A percentile compares a stretch with the other conserved stretches of the same genome.
phyloP scores from a whole-genome alignment of 1,140 invertebrate species.

The Cydia fagiglandana region DNA sequence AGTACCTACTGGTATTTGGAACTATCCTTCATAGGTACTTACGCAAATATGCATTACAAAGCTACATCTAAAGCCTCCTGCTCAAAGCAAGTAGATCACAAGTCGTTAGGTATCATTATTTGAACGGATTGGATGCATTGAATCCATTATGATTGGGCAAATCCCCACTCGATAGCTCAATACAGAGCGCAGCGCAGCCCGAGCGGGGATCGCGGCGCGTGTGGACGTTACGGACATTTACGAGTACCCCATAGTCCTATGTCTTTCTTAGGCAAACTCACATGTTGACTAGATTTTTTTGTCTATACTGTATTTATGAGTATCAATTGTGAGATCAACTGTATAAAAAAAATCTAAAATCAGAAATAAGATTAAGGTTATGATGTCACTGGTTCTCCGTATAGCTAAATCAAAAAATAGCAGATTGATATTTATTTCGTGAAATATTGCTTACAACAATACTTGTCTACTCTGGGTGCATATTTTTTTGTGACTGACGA shows the following conservation, averaged over 20 bases:
- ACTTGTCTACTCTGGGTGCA: no score
- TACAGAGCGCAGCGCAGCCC: background rate
- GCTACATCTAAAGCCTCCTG: background rate
- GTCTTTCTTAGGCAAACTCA: background rate
- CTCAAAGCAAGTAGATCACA: background rate
- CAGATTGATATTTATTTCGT: no score
- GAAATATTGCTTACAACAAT: no score
- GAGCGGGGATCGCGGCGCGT: background rate
- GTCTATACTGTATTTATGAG: no score
- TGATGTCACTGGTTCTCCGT: no score
- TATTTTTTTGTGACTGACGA: no score
- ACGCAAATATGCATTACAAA: background rate
- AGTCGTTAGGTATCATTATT: slow-evolving; percentile 14
- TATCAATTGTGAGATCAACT: no score
- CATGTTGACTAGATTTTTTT: background rate
- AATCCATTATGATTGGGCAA: slow-evolving; percentile 26
- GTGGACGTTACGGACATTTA: background rate
- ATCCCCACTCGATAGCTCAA: background rate
- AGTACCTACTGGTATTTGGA: no score
- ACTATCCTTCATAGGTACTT: no score
- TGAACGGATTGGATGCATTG: slow-evolving; percentile 11
- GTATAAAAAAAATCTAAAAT: no score
- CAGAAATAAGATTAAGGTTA: no score
- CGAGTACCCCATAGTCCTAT: background rate
- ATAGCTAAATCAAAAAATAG: no score